A percentile compares a stretch with the other conserved stretches of the same genome.
phyloP scores from a whole-genome alignment of 2,797 vertebrate species.

The Sciurus vulgaris region DNA sequence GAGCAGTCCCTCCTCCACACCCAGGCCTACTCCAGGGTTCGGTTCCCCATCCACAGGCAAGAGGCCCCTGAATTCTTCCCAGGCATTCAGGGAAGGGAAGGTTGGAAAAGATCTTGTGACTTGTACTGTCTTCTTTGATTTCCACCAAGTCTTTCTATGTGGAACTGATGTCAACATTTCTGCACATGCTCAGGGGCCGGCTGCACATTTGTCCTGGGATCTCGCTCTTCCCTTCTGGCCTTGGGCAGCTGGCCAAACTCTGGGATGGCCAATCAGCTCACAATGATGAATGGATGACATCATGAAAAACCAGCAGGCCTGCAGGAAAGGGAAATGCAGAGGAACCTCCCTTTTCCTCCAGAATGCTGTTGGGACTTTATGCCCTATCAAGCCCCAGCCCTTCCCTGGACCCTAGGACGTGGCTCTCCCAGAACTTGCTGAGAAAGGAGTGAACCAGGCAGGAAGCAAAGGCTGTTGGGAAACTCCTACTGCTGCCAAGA shows the following conservation, averaged over 20 bases:
- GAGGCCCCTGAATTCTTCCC: conserved; percentile 80
- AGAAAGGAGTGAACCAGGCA: conserved; percentile 6
- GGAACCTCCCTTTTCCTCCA: conserved; percentile 66
- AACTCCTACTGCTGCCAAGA: not conserved
- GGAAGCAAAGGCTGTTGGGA: not conserved
- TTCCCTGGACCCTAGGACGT: not conserved
- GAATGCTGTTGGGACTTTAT: not conserved
- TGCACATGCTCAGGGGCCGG: conserved; percentile 75
- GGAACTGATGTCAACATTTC: conserved; percentile 79
- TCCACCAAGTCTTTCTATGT: conserved; percentile 74
- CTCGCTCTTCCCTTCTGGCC: conserved; percentile 71
- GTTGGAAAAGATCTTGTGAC: conserved; percentile 74
- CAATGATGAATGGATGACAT: conserved; percentile 85
- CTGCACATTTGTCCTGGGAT: conserved; percentile 73
- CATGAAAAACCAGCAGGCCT: conserved; percentile 74
- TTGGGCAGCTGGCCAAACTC: conserved; percentile 66
- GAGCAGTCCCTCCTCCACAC: conserved; percentile 83
- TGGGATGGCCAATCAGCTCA: conserved; percentile 77
- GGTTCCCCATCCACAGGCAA: conserved; percentile 69
- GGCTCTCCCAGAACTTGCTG: conserved; percentile 1
- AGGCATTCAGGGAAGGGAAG: conserved; percentile 72
- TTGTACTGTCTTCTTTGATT: conserved; percentile 75
- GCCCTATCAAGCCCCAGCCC: not conserved
- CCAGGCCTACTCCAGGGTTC: conserved; percentile 71
- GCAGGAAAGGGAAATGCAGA: conserved; percentile 61